Base-by-base conservation (phyloP, 2,113 vertebrate genomes). In the Apus apus region DNA sequence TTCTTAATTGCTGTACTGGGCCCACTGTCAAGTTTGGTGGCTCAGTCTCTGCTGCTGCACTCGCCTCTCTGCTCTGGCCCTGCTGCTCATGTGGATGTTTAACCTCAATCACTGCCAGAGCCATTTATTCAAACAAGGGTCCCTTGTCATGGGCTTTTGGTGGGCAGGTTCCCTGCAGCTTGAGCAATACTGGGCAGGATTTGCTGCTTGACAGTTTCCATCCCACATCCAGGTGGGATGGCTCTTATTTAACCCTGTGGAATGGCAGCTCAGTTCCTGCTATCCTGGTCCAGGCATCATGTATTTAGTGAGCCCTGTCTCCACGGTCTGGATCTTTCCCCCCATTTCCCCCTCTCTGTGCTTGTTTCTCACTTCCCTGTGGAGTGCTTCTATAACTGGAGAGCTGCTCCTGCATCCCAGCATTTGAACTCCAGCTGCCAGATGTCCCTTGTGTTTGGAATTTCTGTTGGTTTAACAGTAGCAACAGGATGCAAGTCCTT, bases 401-500 rank as follows among this genome's bases (percentile, higher is more conserved):
- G 81, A 61, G 40, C 74, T 87, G 75, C 66, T 91, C n/a, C 67
- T 51, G 51, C 29, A 76, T 79, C 51, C 6, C 64, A 9, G 66
- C 64, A 70, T 61, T 83, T 62, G 75, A 91, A 22, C 61, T 45
- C 13, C 74, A 87, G 80, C 73, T 95, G 76, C 81, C 76, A 93
- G 62, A 70, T 3, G 8, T 79, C 60, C 73, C 80, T 89, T 73
- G 77, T 71, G 13, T 85, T 88, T 94, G 87, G 67, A 88, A 87
- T 93, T 87, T 96, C 72, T 74, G 38, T 85, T 2, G 3, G 51
- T 87, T 91, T 88, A 83, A 95, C 81, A 71, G 85, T 77, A 94
- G 90, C 40, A 65, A 83, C 92, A 93, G 95, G 94, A 94, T 95
- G 79, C 57, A 68, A 71, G 64, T 91, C 82, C 72, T 93, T 96